These are phyloP conservation scores for Anguilla rostrata DNA, from an alignment of 2,113 vertebrate species.

Conservation along the genomic window DNA sequence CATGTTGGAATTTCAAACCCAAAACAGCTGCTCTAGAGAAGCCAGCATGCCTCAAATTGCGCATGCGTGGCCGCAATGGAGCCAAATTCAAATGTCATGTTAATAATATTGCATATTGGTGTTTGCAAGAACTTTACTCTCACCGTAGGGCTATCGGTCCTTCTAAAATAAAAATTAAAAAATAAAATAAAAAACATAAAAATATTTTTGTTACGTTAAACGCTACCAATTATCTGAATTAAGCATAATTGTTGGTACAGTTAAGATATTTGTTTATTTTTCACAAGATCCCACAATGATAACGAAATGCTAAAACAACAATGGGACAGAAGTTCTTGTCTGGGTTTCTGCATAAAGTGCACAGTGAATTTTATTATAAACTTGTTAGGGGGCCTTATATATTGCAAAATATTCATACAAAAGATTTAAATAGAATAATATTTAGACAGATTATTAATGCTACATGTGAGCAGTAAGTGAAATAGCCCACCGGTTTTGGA, in stretches of 20 bases:
- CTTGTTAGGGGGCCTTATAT: not conserved
- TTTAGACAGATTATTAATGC: not conserved
- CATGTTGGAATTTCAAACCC: conserved; percentile 99
- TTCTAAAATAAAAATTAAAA: not conserved
- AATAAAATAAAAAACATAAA: not conserved
- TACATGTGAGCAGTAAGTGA: too few relatives aligned
- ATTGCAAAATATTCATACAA: not conserved
- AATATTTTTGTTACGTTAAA: not conserved
- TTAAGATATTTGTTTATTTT: not conserved
- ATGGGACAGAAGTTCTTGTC: not conserved
- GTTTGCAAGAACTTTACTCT: not conserved
- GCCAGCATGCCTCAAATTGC: conserved; percentile 84
- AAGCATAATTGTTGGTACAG: not conserved
- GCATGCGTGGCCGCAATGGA: conserved; percentile 84
- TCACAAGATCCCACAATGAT: not conserved
- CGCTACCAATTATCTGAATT: not conserved
- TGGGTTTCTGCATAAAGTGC: not conserved
- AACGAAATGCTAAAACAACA: too few relatives aligned
- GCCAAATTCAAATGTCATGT: conserved; percentile 87
- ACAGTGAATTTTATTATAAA: not conserved
- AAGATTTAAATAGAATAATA: not conserved
- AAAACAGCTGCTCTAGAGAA: conserved; percentile 94
- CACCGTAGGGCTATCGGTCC: not conserved
- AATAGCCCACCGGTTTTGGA: too few relatives aligned
- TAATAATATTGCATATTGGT: not conserved